Evolutionary conservation across 2,113 vertebrate species (phyloP).

Genomic region (Sisor rabdophorus): DNA sequence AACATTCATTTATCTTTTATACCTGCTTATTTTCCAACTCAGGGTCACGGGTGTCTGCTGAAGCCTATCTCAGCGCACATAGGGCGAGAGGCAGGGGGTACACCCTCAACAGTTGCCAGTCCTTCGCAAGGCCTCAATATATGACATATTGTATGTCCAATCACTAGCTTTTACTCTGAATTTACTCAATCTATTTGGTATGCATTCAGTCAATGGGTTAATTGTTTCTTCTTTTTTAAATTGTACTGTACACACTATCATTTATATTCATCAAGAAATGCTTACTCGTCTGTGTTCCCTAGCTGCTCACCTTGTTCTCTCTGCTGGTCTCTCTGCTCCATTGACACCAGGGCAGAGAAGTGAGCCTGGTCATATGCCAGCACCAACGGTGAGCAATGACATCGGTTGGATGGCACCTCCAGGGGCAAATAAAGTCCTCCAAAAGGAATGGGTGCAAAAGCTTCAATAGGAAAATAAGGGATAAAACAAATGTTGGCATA

Average conservation of each 20-base stretch:
- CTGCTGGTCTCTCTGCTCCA: conserved; percentile 98
- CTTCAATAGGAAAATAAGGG: conserved; percentile 61
- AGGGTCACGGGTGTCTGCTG: too few species aligned
- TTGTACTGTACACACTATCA: neutral
- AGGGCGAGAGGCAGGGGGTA: too few species aligned
- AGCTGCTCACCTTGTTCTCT: conserved; percentile 85
- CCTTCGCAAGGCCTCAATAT: too few species aligned
- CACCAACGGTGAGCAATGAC: conserved; percentile 96
- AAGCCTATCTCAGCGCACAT: too few species aligned
- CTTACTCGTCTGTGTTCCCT: too few species aligned
- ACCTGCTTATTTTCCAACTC: too few species aligned
- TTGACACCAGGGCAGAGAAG: conserved; percentile 97
- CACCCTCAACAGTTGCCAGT: too few species aligned
- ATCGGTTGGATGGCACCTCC: conserved; percentile 95
- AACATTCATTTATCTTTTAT: too few species aligned
- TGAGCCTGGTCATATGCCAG: conserved; percentile 98
- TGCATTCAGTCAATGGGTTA: neutral
- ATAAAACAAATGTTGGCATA: neutral
- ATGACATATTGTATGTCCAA: neutral
- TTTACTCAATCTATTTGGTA: neutral
- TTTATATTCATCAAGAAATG: neutral
- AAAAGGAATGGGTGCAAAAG: conserved; percentile 94
- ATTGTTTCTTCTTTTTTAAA: neutral
- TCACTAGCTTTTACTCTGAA: neutral
- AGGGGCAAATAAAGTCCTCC: conserved; percentile 95